Evolutionary conservation across 2,797 vertebrate genomes (phyloP).

Genomic region (Pantherophis vulpinus): DNA sequence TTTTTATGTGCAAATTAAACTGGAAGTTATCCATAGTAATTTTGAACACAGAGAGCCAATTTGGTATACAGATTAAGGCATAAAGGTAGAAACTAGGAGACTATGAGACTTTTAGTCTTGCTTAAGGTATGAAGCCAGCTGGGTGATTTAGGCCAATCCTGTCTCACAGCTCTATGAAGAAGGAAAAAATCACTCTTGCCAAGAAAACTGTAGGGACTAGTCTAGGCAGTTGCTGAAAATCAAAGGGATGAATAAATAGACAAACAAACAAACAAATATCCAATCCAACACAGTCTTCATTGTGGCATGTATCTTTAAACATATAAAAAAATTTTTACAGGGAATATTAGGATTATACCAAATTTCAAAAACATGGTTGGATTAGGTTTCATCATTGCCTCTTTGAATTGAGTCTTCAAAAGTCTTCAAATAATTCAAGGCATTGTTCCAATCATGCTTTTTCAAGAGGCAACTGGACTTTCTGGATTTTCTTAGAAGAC

Average conservation of each 20-base stretch:
- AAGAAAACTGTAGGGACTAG: neutral
- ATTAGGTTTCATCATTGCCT: neutral
- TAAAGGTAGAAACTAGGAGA: neutral
- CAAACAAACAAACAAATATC: neutral
- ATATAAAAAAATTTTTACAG: neutral
- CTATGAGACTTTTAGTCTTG: neutral
- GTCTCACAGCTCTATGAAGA: neutral
- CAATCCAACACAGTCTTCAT: neutral
- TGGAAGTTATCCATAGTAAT: neutral
- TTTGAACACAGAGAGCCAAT: neutral
- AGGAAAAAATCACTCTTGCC: neutral
- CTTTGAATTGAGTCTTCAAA: neutral
- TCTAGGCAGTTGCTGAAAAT: neutral
- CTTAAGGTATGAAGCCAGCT: neutral
- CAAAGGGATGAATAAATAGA: neutral
- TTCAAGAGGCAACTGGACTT: too few relatives aligned
- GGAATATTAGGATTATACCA: neutral
- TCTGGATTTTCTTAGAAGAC: too few relatives aligned
- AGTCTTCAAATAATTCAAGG: neutral
- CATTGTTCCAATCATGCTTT: neutral
- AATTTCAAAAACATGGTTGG: neutral
- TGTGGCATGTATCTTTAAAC: neutral
- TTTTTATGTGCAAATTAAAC: neutral
- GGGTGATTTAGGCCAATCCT: neutral
- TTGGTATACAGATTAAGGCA: neutral